Conservation (phyloP, 2,797 vertebrate genomes). For the Cirrhinus molitorella region DNA sequence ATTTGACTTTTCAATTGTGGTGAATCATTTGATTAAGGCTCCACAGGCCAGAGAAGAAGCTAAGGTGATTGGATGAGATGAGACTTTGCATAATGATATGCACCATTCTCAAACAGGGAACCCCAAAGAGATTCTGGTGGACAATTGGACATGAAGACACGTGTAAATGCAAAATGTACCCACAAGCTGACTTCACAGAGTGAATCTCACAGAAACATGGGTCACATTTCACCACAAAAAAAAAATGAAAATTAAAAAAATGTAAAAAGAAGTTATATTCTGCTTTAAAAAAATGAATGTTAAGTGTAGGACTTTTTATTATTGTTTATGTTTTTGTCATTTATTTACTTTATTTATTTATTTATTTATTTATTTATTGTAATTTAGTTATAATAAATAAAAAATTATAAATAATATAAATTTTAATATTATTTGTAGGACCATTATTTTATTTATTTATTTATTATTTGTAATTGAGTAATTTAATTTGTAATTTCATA, state of each 20-base stretch:
- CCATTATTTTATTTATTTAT: too few species aligned
- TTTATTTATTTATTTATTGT: too few species aligned
- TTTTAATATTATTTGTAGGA: too few species aligned
- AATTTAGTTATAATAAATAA: too few species aligned
- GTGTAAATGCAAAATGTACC: not conserved
- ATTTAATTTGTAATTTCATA: too few species aligned
- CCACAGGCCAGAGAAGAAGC: conserved; percentile 35
- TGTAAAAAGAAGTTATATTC: not conserved
- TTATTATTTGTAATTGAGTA: too few species aligned
- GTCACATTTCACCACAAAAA: not conserved
- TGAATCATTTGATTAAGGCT: conserved; percentile 64
- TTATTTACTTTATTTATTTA: not conserved
- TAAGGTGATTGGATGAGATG: conserved; percentile 49
- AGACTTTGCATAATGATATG: conserved; percentile 48
- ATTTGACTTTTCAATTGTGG: conserved; percentile 66
- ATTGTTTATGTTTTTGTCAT: not conserved
- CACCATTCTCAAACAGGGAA: conserved; percentile 11
- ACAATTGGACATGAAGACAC: not conserved
- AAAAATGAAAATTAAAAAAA: not conserved
- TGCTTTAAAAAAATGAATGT: not conserved
- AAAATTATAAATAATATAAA: too few species aligned
- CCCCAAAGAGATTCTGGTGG: conserved; percentile 11
- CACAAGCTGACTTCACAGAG: not conserved
- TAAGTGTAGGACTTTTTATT: not conserved
- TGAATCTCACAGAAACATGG: not conserved